These are phyloP conservation scores for Petrophora chlorosata DNA, from an alignment of 2,888 invertebrate species.

Conservation along the genomic window DNA sequence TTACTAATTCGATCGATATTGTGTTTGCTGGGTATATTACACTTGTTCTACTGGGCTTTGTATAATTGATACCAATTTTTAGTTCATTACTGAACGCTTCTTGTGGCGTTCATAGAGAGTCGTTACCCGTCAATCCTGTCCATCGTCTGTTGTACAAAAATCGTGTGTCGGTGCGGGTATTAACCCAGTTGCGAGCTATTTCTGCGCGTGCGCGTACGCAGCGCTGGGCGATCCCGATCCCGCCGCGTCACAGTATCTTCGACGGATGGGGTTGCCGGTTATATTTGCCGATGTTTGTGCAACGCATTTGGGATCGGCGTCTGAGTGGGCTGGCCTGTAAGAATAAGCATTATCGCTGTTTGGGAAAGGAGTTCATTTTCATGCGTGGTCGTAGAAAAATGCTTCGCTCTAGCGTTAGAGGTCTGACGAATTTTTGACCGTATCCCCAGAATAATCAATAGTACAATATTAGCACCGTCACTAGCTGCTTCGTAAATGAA, in stretches of 20 bases:
- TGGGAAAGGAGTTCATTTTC: too few relatives aligned
- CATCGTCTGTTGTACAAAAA: constrained; percentile 50
- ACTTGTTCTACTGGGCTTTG: too few relatives aligned
- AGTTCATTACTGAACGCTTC: not conserved
- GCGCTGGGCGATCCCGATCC: constrained; percentile 19
- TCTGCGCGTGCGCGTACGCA: constrained; percentile 43
- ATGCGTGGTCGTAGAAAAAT: too few relatives aligned
- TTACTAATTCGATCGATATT: too few relatives aligned
- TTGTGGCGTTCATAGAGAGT: constrained; percentile 5
- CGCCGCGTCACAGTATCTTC: constrained; percentile 4
- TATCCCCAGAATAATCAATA: too few relatives aligned
- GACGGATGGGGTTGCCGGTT: constrained; percentile 2
- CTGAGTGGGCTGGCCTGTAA: not conserved
- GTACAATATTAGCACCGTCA: too few relatives aligned
- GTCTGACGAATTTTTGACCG: too few relatives aligned
- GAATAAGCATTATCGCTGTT: too few relatives aligned
- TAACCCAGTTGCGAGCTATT: constrained; percentile 69
- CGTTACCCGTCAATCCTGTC: constrained; percentile 23
- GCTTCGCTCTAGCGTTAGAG: too few relatives aligned
- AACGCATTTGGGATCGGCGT: not conserved
- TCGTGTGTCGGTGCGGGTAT: constrained; percentile 51
- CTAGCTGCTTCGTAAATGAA: too few relatives aligned
- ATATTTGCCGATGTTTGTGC: not conserved
- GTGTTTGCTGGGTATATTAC: too few relatives aligned
- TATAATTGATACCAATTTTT: too few relatives aligned